These are phyloP conservation scores for Alitta virens DNA, from an alignment of 2,888 invertebrate species.

Conservation along the genomic window DNA sequence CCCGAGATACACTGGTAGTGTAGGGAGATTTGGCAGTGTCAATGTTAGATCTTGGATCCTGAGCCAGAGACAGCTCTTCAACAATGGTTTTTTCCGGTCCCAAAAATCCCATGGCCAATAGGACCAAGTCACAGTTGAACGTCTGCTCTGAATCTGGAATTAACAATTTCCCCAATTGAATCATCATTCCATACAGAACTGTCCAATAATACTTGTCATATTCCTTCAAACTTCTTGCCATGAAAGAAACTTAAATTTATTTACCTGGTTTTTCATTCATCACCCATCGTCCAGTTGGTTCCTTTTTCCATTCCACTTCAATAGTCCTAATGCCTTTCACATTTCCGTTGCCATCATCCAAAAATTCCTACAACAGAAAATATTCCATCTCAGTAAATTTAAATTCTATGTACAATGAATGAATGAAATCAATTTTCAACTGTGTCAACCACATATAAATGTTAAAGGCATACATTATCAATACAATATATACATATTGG, in stretches of 20 bases:
- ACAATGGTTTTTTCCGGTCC: slow-evolving; percentile 91
- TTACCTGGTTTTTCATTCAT: slow-evolving; percentile 79
- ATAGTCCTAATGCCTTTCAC: slow-evolving; percentile 89
- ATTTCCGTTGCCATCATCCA: slow-evolving; percentile 84
- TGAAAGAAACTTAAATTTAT: background rate
- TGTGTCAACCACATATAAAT: too few relatives aligned
- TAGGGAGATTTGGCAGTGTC: slow-evolving; percentile 75
- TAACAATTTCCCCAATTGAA: too few relatives aligned
- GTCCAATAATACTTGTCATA: background rate
- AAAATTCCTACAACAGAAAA: slow-evolving; percentile 68
- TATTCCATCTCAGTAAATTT: too few relatives aligned
- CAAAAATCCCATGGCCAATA: slow-evolving; percentile 97
- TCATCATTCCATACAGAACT: too few relatives aligned
- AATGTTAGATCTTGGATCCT: slow-evolving; percentile 91
- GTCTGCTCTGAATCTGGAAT: slow-evolving; percentile 59
- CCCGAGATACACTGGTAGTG: slow-evolving; percentile 75
- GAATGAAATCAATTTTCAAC: too few relatives aligned
- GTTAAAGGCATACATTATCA: too few relatives aligned
- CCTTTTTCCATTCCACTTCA: slow-evolving; percentile 90
- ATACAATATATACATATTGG: too few relatives aligned
- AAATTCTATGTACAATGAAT: too few relatives aligned
- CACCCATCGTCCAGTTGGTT: slow-evolving; percentile 84
- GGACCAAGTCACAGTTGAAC: slow-evolving; percentile 83
- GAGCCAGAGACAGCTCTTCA: slow-evolving; percentile 72
- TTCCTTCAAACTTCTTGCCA: background rate